Evolutionary conservation across 1,140 invertebrate genomes (phyloP).

Genomic region (Fopius arisanus): DNA sequence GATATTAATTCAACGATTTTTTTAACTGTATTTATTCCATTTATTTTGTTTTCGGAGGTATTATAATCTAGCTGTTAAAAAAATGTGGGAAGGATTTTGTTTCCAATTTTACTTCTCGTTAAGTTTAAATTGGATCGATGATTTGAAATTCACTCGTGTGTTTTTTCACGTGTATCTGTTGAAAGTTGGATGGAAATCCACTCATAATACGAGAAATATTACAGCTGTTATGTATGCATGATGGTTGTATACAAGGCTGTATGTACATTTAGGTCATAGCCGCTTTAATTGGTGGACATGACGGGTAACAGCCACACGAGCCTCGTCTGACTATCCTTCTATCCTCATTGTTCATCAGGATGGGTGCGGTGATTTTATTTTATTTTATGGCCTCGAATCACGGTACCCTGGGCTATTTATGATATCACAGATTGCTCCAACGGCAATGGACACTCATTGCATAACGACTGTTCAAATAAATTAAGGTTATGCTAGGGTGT

Average conservation of each 20-base stretch:
- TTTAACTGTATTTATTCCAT: background rate
- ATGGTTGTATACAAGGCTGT: background rate
- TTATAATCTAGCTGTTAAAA: background rate
- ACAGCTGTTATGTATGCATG: background rate
- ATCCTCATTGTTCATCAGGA: constrained; percentile 29
- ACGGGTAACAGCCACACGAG: constrained; percentile 16
- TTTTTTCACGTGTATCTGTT: background rate
- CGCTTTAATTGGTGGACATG: constrained; percentile 34
- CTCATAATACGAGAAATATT: constrained; percentile 4
- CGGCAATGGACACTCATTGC: constrained; percentile 1
- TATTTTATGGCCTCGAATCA: constrained; percentile 36
- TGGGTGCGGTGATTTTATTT: constrained; percentile 32
- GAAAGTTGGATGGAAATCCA: background rate
- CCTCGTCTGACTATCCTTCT: constrained; percentile 13
- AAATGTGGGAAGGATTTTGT: background rate
- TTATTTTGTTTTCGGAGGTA: background rate
- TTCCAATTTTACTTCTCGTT: background rate
- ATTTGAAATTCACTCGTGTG: background rate
- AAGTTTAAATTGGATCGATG: background rate
- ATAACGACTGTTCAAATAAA: background rate
- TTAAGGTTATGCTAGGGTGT: background rate
- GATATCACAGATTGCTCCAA: constrained; percentile 17
- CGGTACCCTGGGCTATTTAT: constrained; percentile 31
- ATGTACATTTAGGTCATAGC: constrained; percentile 35
- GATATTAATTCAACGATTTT: constrained; percentile 1